Evolutionary conservation across 2,113 vertebrate genomes (phyloP).

Genomic region (Prinia subflava): DNA sequence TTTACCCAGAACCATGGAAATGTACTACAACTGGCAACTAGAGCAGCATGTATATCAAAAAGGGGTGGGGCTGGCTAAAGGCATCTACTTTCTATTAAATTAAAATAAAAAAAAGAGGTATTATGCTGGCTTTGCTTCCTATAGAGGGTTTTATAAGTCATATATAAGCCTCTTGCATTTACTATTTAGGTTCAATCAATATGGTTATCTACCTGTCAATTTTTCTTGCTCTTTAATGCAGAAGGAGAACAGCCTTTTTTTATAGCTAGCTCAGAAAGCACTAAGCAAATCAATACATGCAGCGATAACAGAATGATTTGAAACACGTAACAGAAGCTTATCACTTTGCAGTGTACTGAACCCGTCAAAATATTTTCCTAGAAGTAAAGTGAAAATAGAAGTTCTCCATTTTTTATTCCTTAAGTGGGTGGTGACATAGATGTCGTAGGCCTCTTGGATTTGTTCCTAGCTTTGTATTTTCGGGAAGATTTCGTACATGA

Average conservation of each 20-base stretch:
- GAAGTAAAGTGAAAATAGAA: conserved; percentile 65
- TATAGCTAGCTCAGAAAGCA: conserved; percentile 63
- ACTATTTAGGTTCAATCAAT: conserved; percentile 74
- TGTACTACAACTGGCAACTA: conserved; percentile 1
- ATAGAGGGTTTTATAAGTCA: conserved; percentile 46
- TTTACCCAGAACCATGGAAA: background rate
- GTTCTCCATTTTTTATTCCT: conserved; percentile 56
- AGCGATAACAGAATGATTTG: conserved; percentile 76
- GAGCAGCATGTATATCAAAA: conserved; percentile 2
- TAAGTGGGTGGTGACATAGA: conserved; percentile 53
- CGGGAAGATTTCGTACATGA: background rate
- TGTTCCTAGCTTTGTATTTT: conserved; percentile 45
- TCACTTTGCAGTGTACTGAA: conserved; percentile 64
- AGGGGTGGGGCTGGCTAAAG: conserved; percentile 1
- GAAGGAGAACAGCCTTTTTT: conserved; percentile 63
- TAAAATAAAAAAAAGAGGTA: background rate
- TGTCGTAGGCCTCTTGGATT: conserved; percentile 47
- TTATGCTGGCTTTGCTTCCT: conserved; percentile 6
- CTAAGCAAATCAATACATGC: conserved; percentile 74
- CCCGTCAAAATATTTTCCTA: conserved; percentile 76
- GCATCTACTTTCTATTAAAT: conserved; percentile 29
- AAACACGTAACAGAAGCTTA: conserved; percentile 74
- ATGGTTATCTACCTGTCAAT: conserved; percentile 78
- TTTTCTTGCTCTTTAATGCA: conserved; percentile 72
- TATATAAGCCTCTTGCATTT: conserved; percentile 62